phyloP scores from a whole-genome alignment of 2,113 vertebrate genomes.

The Delphinus delphis region DNA sequence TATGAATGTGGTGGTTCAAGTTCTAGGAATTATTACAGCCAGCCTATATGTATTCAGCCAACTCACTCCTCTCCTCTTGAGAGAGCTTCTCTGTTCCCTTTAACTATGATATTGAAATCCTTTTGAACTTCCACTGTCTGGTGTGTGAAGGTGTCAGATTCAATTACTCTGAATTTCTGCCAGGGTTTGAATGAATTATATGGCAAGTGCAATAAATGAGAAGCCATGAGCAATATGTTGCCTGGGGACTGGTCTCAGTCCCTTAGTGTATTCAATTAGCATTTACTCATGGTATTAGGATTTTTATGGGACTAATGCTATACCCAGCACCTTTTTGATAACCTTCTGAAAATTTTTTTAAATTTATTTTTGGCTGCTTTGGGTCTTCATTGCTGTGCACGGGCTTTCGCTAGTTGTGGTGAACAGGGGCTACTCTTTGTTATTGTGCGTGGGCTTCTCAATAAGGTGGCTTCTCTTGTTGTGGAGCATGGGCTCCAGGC shows the following conservation, averaged over 20 bases:
- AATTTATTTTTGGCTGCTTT: no score
- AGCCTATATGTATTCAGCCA: constrained; percentile 13
- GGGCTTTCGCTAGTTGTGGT: no score
- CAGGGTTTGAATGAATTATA: constrained; percentile 40
- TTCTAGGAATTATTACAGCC: neutral
- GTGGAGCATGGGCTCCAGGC: no score
- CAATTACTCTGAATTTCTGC: constrained; percentile 30
- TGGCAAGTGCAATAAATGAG: constrained; percentile 33
- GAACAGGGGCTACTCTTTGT: no score
- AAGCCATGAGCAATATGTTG: neutral
- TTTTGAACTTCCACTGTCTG: neutral
- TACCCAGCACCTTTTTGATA: constrained; percentile 6
- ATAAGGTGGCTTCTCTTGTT: no score
- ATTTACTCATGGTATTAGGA: constrained; percentile 37
- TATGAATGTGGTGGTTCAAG: neutral
- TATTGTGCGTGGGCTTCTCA: no score
- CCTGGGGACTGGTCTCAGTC: neutral
- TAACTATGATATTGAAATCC: constrained; percentile 25
- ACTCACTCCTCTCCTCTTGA: neutral
- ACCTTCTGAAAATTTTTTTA: neutral
- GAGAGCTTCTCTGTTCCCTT: neutral
- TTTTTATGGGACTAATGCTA: constrained; percentile 25
- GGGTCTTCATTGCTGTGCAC: no score
- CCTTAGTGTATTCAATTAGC: neutral
- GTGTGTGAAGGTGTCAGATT: constrained; percentile 28